Conservation (phyloP, 2,888 invertebrate species). For the Entomobrya proxima region DNA sequence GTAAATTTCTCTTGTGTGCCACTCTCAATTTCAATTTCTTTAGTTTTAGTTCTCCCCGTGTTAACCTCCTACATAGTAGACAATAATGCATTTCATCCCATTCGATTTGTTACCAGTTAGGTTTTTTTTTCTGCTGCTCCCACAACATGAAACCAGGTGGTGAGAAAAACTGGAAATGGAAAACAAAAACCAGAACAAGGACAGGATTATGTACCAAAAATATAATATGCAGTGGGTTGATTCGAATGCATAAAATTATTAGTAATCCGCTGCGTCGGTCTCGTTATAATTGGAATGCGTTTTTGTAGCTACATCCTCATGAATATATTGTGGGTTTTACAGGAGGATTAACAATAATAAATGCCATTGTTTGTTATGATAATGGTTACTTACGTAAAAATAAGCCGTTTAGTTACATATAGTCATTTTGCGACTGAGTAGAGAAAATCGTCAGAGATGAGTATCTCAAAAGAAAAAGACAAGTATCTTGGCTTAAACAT, state of each 20-base stretch:
- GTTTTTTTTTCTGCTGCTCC: not conserved
- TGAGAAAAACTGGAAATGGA: conserved; percentile 2
- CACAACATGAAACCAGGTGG: not conserved
- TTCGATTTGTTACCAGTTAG: not conserved
- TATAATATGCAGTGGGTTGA: not conserved
- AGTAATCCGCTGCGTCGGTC: not conserved
- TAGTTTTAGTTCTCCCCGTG: not conserved
- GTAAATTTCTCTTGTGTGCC: not conserved
- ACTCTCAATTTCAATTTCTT: conserved; percentile 28
- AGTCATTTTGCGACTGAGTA: not conserved
- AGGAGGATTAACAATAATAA: conserved; percentile 32
- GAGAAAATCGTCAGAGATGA: conserved; percentile 14
- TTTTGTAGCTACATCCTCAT: not conserved
- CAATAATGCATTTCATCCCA: not conserved
- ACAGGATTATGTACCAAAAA: conserved; percentile 3
- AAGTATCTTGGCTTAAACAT: not conserved
- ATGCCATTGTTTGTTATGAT: conserved; percentile 50
- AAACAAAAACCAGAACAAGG: not conserved
- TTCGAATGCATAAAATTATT: conserved; percentile 22
- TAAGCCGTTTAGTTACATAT: not conserved
- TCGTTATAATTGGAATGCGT: not conserved
- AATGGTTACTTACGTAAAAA: conserved; percentile 22
- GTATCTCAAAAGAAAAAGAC: conserved; percentile 27
- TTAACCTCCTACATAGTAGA: conserved; percentile 3
- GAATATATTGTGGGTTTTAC: conserved; percentile 16